Conservation (phyloP, 2,113 vertebrate species). For the Hylia prasina region DNA sequence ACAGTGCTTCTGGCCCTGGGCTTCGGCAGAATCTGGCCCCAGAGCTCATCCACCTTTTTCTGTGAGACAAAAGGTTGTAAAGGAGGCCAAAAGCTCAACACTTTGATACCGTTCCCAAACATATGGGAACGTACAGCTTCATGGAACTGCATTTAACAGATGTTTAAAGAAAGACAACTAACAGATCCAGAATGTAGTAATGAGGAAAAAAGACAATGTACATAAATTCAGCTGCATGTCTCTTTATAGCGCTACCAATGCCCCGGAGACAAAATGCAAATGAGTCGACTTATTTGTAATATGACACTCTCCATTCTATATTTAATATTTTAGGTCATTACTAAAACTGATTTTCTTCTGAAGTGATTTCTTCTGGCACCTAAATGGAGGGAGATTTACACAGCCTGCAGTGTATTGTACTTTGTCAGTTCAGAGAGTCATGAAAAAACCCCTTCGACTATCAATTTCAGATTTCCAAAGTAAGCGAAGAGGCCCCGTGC, state of each 20-base stretch:
- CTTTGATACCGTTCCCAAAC: conserved; percentile 74
- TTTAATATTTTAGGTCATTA: conserved; percentile 62
- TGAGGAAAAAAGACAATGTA: conserved; percentile 67
- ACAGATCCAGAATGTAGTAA: conserved; percentile 71
- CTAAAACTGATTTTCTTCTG: conserved; percentile 59
- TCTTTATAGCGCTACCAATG: conserved; percentile 43
- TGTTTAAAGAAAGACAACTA: conserved; percentile 76
- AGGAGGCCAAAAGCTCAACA: conserved; percentile 53
- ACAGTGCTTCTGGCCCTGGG: not conserved
- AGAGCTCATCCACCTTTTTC: conserved; percentile 27
- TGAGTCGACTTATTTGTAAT: conserved; percentile 59
- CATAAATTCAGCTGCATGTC: conserved; percentile 55
- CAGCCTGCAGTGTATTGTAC: conserved; percentile 16
- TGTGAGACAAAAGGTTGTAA: conserved; percentile 66
- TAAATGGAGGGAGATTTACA: conserved; percentile 54
- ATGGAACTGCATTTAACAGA: conserved; percentile 76
- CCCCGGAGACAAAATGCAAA: conserved; percentile 66
- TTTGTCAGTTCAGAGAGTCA: conserved; percentile 29
- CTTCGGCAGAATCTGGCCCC: not conserved
- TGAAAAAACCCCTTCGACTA: not conserved
- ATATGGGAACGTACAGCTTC: conserved; percentile 72
- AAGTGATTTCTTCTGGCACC: conserved; percentile 53
- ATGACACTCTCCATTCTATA: conserved; percentile 60
- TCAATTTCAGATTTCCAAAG: conserved; percentile 49
- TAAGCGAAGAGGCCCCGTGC: conserved; percentile 14